Conservation (phyloP, 2,797 vertebrate genomes). For the Podarcis siculus region DNA sequence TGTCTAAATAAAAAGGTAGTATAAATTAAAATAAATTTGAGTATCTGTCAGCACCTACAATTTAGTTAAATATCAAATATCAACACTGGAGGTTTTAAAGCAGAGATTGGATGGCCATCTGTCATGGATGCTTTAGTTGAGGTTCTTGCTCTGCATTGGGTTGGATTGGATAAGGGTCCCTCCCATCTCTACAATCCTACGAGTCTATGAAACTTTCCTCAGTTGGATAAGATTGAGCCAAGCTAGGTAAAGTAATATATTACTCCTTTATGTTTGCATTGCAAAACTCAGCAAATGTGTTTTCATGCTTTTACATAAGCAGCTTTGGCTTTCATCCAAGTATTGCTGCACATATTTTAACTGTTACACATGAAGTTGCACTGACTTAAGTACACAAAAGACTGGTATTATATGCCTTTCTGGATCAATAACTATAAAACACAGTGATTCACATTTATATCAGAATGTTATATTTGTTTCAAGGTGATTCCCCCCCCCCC, state of each 20-base stretch:
- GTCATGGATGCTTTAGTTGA: too few species aligned
- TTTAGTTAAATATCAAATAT: not conserved
- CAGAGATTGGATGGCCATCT: too few species aligned
- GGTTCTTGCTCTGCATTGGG: too few species aligned
- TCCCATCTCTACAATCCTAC: too few species aligned
- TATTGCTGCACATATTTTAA: not conserved
- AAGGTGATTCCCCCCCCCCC: too few species aligned
- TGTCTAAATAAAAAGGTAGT: not conserved
- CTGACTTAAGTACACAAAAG: not conserved
- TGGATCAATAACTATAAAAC: not conserved
- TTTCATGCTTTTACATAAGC: not conserved
- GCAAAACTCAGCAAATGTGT: not conserved
- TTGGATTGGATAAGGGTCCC: too few species aligned
- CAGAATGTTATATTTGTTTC: not conserved
- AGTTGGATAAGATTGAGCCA: too few species aligned
- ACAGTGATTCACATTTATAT: not conserved
- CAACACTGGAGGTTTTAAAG: too few species aligned
- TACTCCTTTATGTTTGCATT: not conserved
- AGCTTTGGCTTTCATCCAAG: not conserved
- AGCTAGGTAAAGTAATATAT: not conserved
- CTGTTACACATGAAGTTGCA: not conserved
- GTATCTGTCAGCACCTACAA: not conserved
- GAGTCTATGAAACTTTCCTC: too few species aligned
- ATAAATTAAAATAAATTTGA: not conserved
- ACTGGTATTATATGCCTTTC: not conserved